A percentile compares a stretch with the other conserved stretches of the same genome.
These are phyloP conservation scores for Melinopterus prodromus DNA, from an alignment of 2,888 invertebrate species.

Conservation along the genomic window DNA sequence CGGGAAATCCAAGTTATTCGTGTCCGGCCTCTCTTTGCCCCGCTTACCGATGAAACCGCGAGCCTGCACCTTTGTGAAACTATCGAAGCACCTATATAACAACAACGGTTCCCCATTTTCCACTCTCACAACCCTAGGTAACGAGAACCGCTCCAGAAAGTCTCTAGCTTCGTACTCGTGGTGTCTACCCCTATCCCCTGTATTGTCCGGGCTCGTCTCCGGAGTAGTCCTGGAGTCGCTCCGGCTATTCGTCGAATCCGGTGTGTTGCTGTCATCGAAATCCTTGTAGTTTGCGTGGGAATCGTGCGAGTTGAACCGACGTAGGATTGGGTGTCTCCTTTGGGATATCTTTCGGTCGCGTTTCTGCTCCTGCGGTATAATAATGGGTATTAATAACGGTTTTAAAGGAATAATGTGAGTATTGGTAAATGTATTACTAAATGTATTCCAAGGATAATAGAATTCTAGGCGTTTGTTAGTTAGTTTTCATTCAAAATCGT, in stretches of 20 bases:
- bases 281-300: conserved; percentile 61
- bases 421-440: too few relatives aligned
- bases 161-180: conserved; percentile 59
- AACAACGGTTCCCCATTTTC: conserved; percentile 68
- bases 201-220: conserved; percentile 50
- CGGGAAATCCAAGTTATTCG: conserved; percentile 69
- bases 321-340: conserved; percentile 59
- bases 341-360: conserved; percentile 31
- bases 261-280: conserved; percentile 49
- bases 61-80: conserved; percentile 70
- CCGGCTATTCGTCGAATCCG: conserved; percentile 53
- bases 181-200: conserved; percentile 45
- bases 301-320: conserved; percentile 60
- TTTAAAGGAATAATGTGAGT: background rate
- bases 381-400: background rate
- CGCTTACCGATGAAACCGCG: conserved; percentile 67
- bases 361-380: conserved; percentile 43
- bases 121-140: conserved; percentile 68
- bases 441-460: too few relatives aligned
- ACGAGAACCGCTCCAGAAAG: conserved; percentile 69
- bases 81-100: conserved; percentile 69
- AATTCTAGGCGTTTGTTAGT: too few relatives aligned
- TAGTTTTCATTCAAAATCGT: too few relatives aligned
- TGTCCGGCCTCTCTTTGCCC: conserved; percentile 63
- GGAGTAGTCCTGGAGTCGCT: conserved; percentile 42